Evolutionary conservation across 2,888 invertebrate genomes (phyloP).

Genomic region (Congeria kusceri): DNA sequence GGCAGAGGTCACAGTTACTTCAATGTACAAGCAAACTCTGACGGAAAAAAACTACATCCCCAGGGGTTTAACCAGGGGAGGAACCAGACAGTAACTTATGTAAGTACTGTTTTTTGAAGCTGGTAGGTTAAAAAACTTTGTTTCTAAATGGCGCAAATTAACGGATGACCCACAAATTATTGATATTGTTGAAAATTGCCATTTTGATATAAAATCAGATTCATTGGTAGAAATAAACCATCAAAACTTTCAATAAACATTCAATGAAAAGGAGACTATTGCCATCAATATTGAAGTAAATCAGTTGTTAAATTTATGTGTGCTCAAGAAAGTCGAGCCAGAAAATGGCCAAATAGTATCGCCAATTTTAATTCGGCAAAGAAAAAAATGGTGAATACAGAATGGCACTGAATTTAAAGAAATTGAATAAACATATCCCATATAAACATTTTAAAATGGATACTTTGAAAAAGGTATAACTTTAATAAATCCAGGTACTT

Average conservation of each 20-base stretch:
- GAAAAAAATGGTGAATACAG: conserved; percentile 37
- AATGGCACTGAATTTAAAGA: conserved; percentile 42
- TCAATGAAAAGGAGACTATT: conserved; percentile 13
- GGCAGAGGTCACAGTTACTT: no score
- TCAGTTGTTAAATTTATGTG: conserved; percentile 26
- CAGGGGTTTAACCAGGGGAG: no score
- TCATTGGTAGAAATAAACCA: background rate
- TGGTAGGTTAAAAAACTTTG: no score
- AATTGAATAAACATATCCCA: conserved; percentile 44
- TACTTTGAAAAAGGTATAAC: conserved; percentile 22
- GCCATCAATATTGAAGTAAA: conserved; percentile 24
- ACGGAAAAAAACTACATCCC: no score
- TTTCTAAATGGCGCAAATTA: no score
- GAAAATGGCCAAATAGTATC: conserved; percentile 14
- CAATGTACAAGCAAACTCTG: no score
- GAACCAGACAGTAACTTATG: no score
- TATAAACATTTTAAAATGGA: conserved; percentile 54
- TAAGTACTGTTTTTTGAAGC: no score
- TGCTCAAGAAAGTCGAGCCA: conserved; percentile 10
- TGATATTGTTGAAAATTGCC: conserved; percentile 40
- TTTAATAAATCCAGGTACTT: conserved; percentile 9
- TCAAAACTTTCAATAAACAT: conserved; percentile 5
- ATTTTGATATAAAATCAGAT: conserved; percentile 23
- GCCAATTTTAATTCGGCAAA: conserved; percentile 33
- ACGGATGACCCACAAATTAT: conserved; percentile 8